A percentile compares a stretch with the other conserved stretches of the same genome.
Evolutionary conservation across 2,888 invertebrate genomes (phyloP).

Genomic region (Ditula angustiorana): DNA sequence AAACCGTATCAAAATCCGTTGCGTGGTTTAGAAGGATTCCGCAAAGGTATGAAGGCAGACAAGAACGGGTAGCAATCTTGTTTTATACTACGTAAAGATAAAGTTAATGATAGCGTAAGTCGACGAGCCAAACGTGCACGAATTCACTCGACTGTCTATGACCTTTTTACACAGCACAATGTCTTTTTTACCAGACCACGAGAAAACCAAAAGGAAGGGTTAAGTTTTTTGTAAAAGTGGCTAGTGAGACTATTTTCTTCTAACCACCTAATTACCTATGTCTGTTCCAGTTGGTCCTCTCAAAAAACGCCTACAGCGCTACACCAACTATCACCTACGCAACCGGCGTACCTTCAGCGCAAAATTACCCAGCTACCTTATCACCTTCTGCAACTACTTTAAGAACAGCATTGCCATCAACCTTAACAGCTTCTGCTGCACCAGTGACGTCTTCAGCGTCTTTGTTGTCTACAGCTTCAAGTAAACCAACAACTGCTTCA

Average conservation of each 20-base stretch:
- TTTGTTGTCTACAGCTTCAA: neutral
- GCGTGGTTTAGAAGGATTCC: too few relatives aligned
- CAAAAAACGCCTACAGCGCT: neutral
- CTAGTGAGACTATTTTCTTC: neutral
- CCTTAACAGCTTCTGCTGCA: neutral
- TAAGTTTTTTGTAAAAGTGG: neutral
- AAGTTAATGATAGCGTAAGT: neutral
- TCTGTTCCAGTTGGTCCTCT: neutral
- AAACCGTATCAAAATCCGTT: too few relatives aligned
- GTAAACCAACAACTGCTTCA: neutral
- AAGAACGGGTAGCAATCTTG: too few relatives aligned
- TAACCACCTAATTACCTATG: neutral
- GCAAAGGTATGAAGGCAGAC: too few relatives aligned
- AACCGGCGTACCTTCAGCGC: neutral
- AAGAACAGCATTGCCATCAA: neutral
- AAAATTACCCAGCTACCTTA: neutral
- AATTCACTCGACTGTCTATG: too few relatives aligned
- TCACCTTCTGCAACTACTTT: neutral
- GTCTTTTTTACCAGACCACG: neutral
- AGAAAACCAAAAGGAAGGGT: too few relatives aligned
- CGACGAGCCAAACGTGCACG: too few relatives aligned
- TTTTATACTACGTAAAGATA: too few relatives aligned
- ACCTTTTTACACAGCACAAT: neutral
- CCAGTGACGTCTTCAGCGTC: neutral
- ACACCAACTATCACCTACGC: neutral